Base-by-base conservation (phyloP, 2,113 vertebrate species). In the Narcine bancroftii region DNA sequence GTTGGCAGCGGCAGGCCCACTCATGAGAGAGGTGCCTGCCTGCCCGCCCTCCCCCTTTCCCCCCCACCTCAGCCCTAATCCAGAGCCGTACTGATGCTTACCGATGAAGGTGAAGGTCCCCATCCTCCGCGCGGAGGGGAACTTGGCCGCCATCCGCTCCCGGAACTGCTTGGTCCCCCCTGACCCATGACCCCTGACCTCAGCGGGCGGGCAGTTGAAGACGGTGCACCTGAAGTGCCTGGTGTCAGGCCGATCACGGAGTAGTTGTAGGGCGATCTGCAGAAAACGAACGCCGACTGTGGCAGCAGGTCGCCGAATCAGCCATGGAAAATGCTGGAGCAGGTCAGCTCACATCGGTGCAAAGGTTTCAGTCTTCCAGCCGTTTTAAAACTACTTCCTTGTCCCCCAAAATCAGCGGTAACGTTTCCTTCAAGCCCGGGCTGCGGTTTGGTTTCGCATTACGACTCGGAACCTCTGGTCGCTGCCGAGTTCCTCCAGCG, bases 91-190 rank as follows among this genome's bases (percentile, higher is more conserved):
- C 47, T 36, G 15, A 26, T 6, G 50, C 72, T 24, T 26, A 89
- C 85, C 85, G 85, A 89, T 66, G 1, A 89, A 89, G 7, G 85
- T 89, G 60, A 89, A 89, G 36, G 21, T 6, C 21, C 56, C 85
- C 60, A 89, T 66, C 36, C 85, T 89, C 85, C 85, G 36, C 60
- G 26, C 85, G n/a, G 85, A 17, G 36, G 85, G n/a, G n/a, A 89
- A 26, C 13, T 19, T 21, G 7, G 85, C 85, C 85, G 85, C 85
- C 85, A 89, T 89, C 36, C 36, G 85, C 60, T 36, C 50, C 81
- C 81, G 81, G 81, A 85, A 85, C 29, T 85, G 50, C 29, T 85
- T 85, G 66, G 2, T 69, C 21, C 26, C 29, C 42, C 39, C 75
- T 1, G 39, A 17, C 0, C 81, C 6, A 11, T n/a, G 10, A 53